Conservation (phyloP, 2,113 vertebrate genomes). For the Alethe diademata region DNA sequence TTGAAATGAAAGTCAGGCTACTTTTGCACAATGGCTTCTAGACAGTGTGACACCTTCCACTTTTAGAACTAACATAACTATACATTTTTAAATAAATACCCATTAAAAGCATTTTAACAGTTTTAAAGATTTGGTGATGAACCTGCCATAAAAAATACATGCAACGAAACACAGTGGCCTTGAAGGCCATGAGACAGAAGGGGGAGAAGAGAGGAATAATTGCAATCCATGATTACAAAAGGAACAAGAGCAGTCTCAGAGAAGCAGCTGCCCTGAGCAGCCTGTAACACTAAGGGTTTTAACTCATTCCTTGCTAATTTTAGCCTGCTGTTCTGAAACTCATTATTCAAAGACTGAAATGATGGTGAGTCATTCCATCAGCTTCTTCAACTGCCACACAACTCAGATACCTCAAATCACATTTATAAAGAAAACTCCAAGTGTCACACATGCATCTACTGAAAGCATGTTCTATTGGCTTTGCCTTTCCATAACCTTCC, state of each 20-base stretch:
- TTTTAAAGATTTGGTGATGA: neutral
- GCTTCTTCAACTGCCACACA: neutral
- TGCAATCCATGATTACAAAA: neutral
- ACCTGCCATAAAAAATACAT: neutral
- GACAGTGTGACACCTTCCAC: neutral
- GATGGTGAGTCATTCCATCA: slow-evolving; percentile 26
- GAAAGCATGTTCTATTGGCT: neutral
- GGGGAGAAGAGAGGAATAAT: neutral
- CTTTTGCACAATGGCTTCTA: neutral
- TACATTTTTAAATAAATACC: neutral
- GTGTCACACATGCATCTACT: neutral
- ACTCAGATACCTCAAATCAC: neutral
- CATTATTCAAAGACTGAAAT: neutral
- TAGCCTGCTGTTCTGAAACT: slow-evolving; percentile 25
- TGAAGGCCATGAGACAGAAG: neutral
- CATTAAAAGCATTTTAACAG: neutral
- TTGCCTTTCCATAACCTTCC: neutral
- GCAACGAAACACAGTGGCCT: neutral
- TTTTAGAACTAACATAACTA: neutral
- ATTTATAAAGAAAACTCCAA: neutral
- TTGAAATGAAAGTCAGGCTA: neutral
- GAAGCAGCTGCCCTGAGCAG: slow-evolving; percentile 3
- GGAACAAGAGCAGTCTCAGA: neutral
- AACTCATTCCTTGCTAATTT: slow-evolving; percentile 55
- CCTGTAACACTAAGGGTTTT: neutral